These are phyloP conservation scores for Urocynchramus pylzowi DNA, from an alignment of 2,113 vertebrate genomes.

Conservation along the genomic window DNA sequence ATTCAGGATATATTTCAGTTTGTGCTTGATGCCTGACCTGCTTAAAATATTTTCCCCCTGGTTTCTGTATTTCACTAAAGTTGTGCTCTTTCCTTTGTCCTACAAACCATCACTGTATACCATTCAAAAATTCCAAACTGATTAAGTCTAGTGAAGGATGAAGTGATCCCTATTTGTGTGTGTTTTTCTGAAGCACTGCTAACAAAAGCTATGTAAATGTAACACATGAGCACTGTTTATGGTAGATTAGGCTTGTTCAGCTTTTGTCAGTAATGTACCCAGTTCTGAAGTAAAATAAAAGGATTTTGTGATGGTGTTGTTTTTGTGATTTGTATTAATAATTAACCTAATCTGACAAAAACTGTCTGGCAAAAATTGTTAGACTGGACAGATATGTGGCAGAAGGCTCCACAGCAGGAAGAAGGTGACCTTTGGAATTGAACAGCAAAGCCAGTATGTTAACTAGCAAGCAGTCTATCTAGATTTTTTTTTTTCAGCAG, in stretches of 20 bases:
- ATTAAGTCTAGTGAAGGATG: not conserved
- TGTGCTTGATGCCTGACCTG: not conserved
- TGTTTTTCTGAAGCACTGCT: not conserved
- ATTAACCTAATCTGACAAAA: conserved; percentile 23
- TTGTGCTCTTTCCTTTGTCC: not conserved
- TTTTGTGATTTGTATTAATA: conserved; percentile 27
- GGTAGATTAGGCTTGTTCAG: conserved; percentile 3
- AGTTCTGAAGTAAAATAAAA: not conserved
- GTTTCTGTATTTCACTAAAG: not conserved
- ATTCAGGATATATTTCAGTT: not conserved
- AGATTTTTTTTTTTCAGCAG: not conserved
- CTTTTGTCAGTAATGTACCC: not conserved
- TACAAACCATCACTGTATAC: not conserved
- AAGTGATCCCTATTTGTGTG: not conserved
- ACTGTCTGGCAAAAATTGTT: not conserved
- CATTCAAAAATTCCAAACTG: not conserved
- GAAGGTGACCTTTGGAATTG: not conserved
- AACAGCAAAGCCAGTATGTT: not conserved
- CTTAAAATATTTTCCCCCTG: not conserved
- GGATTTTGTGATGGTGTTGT: not conserved
- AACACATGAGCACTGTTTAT: not conserved
- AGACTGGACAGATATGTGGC: not conserved
- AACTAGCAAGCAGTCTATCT: not conserved
- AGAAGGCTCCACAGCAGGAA: not conserved
- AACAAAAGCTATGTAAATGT: conserved; percentile 15